Base-by-base conservation (phyloP, 2,797 vertebrate species). In the Phataginus tetradactyla region DNA sequence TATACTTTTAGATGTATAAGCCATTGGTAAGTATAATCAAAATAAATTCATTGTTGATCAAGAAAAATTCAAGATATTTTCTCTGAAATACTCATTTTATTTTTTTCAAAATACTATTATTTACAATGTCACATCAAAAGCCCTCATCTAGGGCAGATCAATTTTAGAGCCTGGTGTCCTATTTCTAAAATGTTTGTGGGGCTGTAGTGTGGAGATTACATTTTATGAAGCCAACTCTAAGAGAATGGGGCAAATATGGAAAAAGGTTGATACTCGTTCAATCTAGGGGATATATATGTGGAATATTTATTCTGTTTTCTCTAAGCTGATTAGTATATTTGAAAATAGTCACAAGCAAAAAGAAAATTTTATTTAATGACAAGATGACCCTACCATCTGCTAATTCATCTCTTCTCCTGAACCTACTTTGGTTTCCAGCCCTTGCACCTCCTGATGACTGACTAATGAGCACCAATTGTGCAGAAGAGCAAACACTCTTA, bases 31-130 rank as follows among this genome's bases (percentile, higher is more conserved):
- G 14, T 59, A 51, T 55, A 66, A 45, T n/a, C 37, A 63, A 72
- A 95, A 78, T 69, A 68, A 90, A 81, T 45, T 59, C 14, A 86
- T 20, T 61, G 13, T 84, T 88, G 55, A 10, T 12, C 80, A 94
- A 14, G 21, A 27, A 91, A 90, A 94, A 77, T 8, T 3, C 45
- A 90, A 91, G 59, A 79, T 57, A 66, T 63, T 95, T 84, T 5
- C 59, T 95, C 27, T 84, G 51, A 68, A 66, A 89, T 78, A 55
- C 49, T 90, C 20, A 45, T 86, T 66, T 87, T 53, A 20, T 57
- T 95, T 88, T 91, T 80, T 42, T 74, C 71, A 94, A 79, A 86
- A 74, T 37, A 80, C 13, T 32, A 80, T 74, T 93, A 87, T 15
- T 79, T 88, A 69, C 5, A 72, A 25, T 39, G 5, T 45, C 68